These are phyloP conservation scores for Vulpes ferrilata DNA, from an alignment of 2,113 vertebrate genomes.

Conservation along the genomic window DNA sequence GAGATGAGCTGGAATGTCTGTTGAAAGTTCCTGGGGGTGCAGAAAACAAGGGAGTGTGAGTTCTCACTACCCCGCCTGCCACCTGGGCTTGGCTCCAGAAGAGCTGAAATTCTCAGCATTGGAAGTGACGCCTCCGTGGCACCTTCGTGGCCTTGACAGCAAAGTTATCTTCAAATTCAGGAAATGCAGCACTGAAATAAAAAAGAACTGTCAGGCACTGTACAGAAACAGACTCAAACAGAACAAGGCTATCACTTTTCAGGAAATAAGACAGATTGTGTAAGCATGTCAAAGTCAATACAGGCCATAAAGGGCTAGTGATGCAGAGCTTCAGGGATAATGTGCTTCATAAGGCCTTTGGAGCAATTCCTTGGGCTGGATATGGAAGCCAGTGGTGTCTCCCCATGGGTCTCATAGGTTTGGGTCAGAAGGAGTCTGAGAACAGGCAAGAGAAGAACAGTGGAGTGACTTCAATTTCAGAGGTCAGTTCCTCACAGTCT, in stretches of 20 bases:
- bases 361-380: fast-evolving
- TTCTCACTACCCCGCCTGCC: not conserved
- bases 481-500: not conserved
- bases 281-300: fast-evolving
- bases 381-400: not conserved
- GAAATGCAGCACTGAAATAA: constrained; percentile 43
- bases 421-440: not conserved
- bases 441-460: fast-evolving
- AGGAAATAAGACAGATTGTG: not conserved
- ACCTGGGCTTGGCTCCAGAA: constrained; percentile 26
- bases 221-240: not conserved
- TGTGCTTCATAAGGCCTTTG: not conserved
- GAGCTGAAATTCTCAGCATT: constrained; percentile 23
- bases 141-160: not conserved
- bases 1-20: not conserved
- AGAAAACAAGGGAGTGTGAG: not conserved
- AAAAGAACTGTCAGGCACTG: not conserved
- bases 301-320: fast-evolving
- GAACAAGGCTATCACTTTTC: not conserved
- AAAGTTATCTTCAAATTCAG: constrained; percentile 17
- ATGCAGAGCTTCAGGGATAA: not conserved
- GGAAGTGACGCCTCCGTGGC: not conserved
- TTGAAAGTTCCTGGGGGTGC: not conserved
- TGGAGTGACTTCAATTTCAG: not conserved
- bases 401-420: fast-evolving